Conservation (phyloP, 2,888 invertebrate species). For the Toxonevra muliebris region DNA sequence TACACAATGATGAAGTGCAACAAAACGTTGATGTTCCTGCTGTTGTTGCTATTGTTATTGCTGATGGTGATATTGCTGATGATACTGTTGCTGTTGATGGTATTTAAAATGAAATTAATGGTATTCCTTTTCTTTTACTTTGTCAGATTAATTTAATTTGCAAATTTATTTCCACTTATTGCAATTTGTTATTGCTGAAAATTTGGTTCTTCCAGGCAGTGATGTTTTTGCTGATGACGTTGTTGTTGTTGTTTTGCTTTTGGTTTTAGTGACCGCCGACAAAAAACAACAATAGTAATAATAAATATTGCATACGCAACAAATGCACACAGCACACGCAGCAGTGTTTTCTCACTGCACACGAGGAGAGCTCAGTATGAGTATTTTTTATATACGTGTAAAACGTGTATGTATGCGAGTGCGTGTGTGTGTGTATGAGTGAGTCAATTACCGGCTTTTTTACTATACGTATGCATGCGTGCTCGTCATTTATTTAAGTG, state of each 20-base stretch:
- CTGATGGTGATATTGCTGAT: constrained; percentile 5
- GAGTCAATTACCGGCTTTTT: constrained; percentile 15
- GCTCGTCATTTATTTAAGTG: neutral
- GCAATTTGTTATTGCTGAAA: constrained; percentile 10
- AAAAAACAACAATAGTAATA: neutral
- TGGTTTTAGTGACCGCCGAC: neutral
- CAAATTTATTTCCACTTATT: constrained; percentile 8
- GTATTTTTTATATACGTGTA: neutral
- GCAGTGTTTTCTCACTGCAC: neutral
- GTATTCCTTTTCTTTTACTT: constrained; percentile 11
- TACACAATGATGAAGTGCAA: constrained; percentile 2
- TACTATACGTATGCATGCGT: neutral
- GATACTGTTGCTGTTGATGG: neutral
- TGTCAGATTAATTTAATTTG: constrained; percentile 6
- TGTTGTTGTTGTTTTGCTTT: neutral
- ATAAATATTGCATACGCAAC: neutral
- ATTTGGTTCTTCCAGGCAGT: neutral
- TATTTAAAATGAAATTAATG: no score
- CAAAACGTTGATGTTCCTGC: neutral
- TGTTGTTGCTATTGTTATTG: neutral
- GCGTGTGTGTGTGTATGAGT: neutral
- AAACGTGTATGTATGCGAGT: neutral
- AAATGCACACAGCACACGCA: neutral
- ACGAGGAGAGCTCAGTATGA: neutral
- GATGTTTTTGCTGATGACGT: neutral